Evolutionary conservation across 2,797 vertebrate species (phyloP), one percentile per base, ranked within the genome.

Genomic region (Bradypodion pumilum): DNA sequence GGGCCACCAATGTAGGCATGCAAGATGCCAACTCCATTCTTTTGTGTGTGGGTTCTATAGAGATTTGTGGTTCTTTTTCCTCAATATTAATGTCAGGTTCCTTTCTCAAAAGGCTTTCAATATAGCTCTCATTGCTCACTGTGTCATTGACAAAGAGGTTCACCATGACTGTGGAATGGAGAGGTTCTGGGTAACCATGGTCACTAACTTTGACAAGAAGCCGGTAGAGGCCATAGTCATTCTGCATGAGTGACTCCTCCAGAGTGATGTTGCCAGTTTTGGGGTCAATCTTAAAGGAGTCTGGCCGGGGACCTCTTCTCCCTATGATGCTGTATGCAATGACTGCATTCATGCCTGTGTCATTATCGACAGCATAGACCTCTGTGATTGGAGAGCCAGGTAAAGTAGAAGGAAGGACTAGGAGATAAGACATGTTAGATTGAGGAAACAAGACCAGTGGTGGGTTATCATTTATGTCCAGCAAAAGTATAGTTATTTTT

Each of bases 71-170:
- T 74, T 96, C 95, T 69, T 96, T 97, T 93, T 99, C 98, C 90
- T 99, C 98, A 68, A 98, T 93, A 73, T 97, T 98, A 82, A 97
- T 97, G 84, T 98, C 98, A 37, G 97, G 95, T 87, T 98, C 98
- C 89, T 97, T 97, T 90, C 96, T 97, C 82, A 99, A 95, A 87
- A 99, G 95, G 87, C 96, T 99, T 92, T 98, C 98, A 49, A 99
- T 97, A 88, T 99, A 99, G 89, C 98, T 99, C 92, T 99, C 98
- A 1, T 99, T 99, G 93, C 97, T 98, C 80, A 99, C 97, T 0
- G 98, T 99, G 88, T 99, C 99, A 72, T 99, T 99, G 83, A 99
- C 98, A 52, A 99, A 99, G 21, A 99, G 96, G 93, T 99, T 99
- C 80, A 99, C 98, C 97, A 99, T 97, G 42, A 99, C 96, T 0